Percentiles rank a stretch among this genome's conserved stretches.
Evolutionary conservation across 2,888 invertebrate species (phyloP).

Genomic region (Leucoma salicis): DNA sequence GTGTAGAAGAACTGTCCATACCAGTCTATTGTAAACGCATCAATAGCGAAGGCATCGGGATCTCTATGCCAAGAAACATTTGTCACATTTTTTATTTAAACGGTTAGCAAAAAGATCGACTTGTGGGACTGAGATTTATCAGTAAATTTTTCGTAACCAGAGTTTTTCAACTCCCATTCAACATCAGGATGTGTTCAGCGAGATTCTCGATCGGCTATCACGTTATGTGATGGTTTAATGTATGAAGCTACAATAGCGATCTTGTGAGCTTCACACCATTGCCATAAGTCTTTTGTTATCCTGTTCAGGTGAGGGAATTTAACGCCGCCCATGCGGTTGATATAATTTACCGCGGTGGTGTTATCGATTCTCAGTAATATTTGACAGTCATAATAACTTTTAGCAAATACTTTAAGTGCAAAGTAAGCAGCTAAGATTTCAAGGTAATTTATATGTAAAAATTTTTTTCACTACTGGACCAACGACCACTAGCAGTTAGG

Average conservation of each 20-base stretch:
- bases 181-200: no score
- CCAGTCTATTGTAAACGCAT: not conserved
- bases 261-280: not conserved
- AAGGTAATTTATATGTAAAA: not conserved
- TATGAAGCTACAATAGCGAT: not conserved
- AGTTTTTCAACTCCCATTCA: not conserved
- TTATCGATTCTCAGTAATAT: not conserved
- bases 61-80: not conserved
- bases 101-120: not conserved
- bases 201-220: no score
- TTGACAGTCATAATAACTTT: no score
- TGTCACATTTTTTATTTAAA: not conserved
- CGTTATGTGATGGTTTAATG: not conserved
- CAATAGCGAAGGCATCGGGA: not conserved
- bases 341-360: not conserved
- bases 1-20: not conserved
- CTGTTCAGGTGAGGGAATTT: not conserved
- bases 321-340: not conserved
- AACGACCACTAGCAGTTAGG: not conserved
- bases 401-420: not conserved
- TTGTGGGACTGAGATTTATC: not conserved
- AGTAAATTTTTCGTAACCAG: not conserved
- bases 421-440: no score
- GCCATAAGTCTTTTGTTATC: no score
- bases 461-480: not conserved